These are phyloP conservation scores for Phyllopteryx taeniolatus DNA, from an alignment of 2,113 vertebrate species.

Conservation along the genomic window DNA sequence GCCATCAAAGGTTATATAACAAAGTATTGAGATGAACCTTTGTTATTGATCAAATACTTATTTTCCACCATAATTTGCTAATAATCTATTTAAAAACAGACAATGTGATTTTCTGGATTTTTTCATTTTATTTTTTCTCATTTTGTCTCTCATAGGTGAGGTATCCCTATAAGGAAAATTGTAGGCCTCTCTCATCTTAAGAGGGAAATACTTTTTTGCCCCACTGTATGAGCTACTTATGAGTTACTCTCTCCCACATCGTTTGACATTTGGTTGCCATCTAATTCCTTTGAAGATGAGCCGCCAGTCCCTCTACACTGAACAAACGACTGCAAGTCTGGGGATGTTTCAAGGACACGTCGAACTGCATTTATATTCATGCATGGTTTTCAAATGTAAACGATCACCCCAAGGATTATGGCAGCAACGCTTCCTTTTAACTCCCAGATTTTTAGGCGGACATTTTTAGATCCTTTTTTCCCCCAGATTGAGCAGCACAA, in stretches of 20 bases:
- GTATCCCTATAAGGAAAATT: too few relatives aligned
- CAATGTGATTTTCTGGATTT: too few relatives aligned
- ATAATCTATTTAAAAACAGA: too few relatives aligned
- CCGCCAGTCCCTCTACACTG: conserved; percentile 8
- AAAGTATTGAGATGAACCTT: too few relatives aligned
- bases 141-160: too few relatives aligned
- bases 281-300: conserved; percentile 29
- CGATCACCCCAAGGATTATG: conserved; percentile 54
- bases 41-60: too few relatives aligned
- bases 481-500: conserved; percentile 7
- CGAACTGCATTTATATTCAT: conserved; percentile 56
- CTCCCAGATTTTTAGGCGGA: conserved; percentile 27
- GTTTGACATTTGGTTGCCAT: conserved; percentile 16
- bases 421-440: conserved; percentile 33
- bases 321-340: conserved; percentile 26
- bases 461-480: conserved; percentile 34
- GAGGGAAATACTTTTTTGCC: too few relatives aligned
- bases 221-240: conserved; percentile 3
- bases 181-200: too few relatives aligned
- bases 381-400: conserved; percentile 54
- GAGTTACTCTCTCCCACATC: conserved; percentile 19
- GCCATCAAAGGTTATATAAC: too few relatives aligned
- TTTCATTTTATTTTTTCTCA: too few relatives aligned
- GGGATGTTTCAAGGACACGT: conserved; percentile 53
- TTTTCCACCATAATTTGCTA: too few relatives aligned